Evolutionary conservation across 2,797 vertebrate genomes (phyloP), one percentile per base, ranked within the genome.

Genomic region (Macropus fuliginosus): DNA sequence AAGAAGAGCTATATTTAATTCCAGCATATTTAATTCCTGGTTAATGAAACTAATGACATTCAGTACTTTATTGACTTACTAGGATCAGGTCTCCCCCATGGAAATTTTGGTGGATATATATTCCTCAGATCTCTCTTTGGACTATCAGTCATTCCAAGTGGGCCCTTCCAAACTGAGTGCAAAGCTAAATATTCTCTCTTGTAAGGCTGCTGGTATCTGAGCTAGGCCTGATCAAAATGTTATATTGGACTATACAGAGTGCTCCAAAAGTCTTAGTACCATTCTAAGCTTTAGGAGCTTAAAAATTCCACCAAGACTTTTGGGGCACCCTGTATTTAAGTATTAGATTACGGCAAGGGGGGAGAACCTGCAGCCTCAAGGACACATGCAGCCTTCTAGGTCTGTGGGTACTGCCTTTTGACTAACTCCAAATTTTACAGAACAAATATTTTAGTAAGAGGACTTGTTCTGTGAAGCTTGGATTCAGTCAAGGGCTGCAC

Each of bases 21-120:
- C 66, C 18, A 81, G 18, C 18, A 81, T 40, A 46, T 81, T 21
- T 81, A 40, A 81, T 81, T 62, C 59, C 46, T 31, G 27, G 10
- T 93, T 93, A 21, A 31, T 46, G 46, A 57, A 62, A 28, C 40
- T 16, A 54, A 94, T 0, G 1, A 16, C 46, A 18, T 40, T 74
- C 40, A 8, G 54, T 1, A 14, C 12, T 81, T 21, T 4, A 2
- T 29, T 54, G 55, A 55, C 55, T 29, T 91, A 40, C 4, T 0
- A 91, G 55, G 34, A 21, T 18, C 3, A 5, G 55, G 50, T 81
- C 24, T 54, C 12, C 56, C 3, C 5, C 14, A 0, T 3, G 31
- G n/a, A 28, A 13, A 0, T 74, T 24, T 16, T 0, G 5, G 52
- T 4, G 5, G 0, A 12, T 29, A 0, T 5, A 46, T 14, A 4